phyloP scores from a whole-genome alignment of 2,113 vertebrate genomes.

The Percopsis transmontana region DNA sequence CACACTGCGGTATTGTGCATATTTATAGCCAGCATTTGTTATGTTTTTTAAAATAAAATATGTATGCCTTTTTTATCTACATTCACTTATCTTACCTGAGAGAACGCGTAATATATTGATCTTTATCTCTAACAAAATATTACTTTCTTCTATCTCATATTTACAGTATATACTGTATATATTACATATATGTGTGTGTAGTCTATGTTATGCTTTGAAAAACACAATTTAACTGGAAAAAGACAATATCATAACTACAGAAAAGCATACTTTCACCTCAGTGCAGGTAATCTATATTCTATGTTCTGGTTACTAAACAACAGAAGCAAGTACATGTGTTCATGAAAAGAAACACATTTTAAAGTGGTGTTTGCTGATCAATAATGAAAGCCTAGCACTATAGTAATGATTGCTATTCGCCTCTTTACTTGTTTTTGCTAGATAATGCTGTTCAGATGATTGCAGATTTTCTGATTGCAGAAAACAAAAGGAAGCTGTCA shows the following conservation, averaged over 20 bases:
- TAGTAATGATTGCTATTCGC: conserved; percentile 30
- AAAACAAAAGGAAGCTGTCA: conserved; percentile 18
- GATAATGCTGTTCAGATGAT: conserved; percentile 52
- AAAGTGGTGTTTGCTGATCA: conserved; percentile 53
- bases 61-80: no score
- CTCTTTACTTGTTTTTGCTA: conserved; percentile 45
- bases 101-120: no score
- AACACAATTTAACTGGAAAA: conserved; percentile 27
- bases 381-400: conserved; percentile 51
- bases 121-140: no score
- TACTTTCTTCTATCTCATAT: no score
- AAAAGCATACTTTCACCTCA: conserved; percentile 46
- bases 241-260: conserved; percentile 40
- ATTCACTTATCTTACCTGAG: no score
- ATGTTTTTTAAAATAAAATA: no score
- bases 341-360: conserved; percentile 56
- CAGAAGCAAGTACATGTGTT: conserved; percentile 56
- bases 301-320: conserved; percentile 52
- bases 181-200: neutral
- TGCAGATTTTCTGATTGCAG: conserved; percentile 36
- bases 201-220: conserved; percentile 16
- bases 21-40: neutral
- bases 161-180: neutral
- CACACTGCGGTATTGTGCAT: conserved; percentile 4
- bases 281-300: conserved; percentile 50